These are phyloP conservation scores for Gallinago paraguaiae DNA, from an alignment of 2,113 vertebrate genomes.

Conservation along the genomic window DNA sequence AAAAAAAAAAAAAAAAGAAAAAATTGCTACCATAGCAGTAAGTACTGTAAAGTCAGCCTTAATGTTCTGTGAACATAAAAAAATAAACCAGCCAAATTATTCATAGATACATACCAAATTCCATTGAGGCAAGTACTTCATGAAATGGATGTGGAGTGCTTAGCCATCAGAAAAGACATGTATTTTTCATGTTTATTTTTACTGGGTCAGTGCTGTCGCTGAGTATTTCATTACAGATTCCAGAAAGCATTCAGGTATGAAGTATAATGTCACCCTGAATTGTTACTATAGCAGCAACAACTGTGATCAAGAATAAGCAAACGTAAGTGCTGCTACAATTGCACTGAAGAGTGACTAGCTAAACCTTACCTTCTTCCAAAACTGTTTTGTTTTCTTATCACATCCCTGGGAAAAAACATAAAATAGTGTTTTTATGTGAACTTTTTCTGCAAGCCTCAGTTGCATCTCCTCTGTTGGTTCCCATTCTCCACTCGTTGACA, in stretches of 20 bases:
- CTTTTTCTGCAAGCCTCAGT: not conserved
- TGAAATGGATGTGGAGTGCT: not conserved
- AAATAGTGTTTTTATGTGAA: not conserved
- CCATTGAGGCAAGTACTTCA: not conserved
- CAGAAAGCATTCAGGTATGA: not conserved
- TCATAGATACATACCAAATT: not conserved
- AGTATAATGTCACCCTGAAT: not conserved
- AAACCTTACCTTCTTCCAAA: not conserved
- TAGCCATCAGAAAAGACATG: not conserved
- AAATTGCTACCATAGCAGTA: not conserved
- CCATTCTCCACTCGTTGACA: not conserved
- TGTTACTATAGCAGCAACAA: not conserved
- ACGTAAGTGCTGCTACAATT: not conserved
- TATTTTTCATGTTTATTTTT: not conserved
- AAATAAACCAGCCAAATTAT: not conserved
- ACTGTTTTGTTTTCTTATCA: not conserved
- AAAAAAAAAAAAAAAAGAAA: not conserved
- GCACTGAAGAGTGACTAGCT: not conserved
- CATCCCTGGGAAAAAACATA: not conserved
- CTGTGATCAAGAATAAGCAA: not conserved
- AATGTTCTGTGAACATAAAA: not conserved
- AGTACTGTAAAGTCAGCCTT: not conserved
- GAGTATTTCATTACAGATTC: not conserved
- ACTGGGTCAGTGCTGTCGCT: not conserved
- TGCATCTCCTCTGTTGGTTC: not conserved